Conservation (phyloP, 2,113 vertebrate species). For the Tretioscincus oriximinensis region DNA sequence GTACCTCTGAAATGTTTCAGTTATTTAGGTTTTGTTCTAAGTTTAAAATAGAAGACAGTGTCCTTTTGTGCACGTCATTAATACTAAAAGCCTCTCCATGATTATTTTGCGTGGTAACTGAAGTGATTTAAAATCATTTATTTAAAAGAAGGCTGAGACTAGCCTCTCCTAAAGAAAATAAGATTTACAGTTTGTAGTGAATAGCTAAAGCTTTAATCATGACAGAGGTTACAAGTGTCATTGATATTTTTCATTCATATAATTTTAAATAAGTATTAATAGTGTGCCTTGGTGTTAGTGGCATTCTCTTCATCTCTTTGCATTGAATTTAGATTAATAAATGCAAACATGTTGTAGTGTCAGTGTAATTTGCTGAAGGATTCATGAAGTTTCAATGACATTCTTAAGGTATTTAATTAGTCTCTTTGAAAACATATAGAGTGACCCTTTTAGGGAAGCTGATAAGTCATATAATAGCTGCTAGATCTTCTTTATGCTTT, state of each 20-base stretch:
- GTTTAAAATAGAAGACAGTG: too few species aligned
- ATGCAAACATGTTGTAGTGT: constrained; percentile 78
- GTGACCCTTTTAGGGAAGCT: constrained; percentile 85
- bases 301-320: constrained; percentile 76
- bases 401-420: constrained; percentile 89
- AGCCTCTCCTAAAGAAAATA: constrained; percentile 63
- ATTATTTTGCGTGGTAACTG: background rate
- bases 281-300: constrained; percentile 71
- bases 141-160: constrained; percentile 13
- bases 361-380: constrained; percentile 79
- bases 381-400: constrained; percentile 84
- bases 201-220: constrained; percentile 67
- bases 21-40: too few species aligned
- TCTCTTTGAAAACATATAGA: constrained; percentile 80
- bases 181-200: constrained; percentile 71
- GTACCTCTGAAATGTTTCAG: too few species aligned
- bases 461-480: constrained; percentile 84
- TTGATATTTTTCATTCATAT: constrained; percentile 67
- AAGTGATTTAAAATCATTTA: constrained; percentile 3
- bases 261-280: constrained; percentile 72
- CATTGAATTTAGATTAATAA: constrained; percentile 91
- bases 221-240: constrained; percentile 67
- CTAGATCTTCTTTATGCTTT: constrained; percentile 82
- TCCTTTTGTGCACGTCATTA: too few species aligned
- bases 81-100: background rate